Evolutionary conservation across 2,888 invertebrate species (phyloP), one percentile per base, ranked within the genome.

Genomic region (Polydrusus tereticollis): DNA sequence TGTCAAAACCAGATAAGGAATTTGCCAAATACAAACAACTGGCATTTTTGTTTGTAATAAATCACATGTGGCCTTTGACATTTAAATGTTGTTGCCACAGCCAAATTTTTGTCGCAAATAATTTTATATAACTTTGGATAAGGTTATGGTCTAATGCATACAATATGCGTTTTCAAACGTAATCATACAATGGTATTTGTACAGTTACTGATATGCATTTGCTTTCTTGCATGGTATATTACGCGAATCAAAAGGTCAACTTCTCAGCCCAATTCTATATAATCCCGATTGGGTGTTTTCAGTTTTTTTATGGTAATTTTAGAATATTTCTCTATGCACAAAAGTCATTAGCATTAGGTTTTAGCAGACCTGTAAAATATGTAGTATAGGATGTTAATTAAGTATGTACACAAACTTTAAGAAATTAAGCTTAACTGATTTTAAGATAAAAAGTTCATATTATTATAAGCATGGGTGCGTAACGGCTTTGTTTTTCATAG

Each of bases 131-230:
- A 62, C 55, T 69, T 62, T 69, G 69, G 60, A 69, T 69, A 55
- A 69, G 69, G 69, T 69, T 69, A 69, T 69, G 69, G 69, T 69
- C 52, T 52, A 6, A 29, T 50, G 14, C 23, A 50, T 50, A 26
- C 14, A 50, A 50, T 23, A 50, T 50, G 26, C 50, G 59, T 16
- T 59, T 41, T 21, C 12, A 3, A n/a, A 18, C 7, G 7, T 23
- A 41, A 59, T 41, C 59, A 21, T 23, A 43, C 59, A 50, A n/a
- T 50, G 23, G 14, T 50, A 50, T 26, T 26, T 50, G 8, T 23
- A 50, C 26, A 21, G n/a, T 50, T 50, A 14, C 14, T 26, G 50
- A 50, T 50, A 50, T 26, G 43, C 18, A 43, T 18, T 43, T 43
- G 36, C 36, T 6, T 14, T 5, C 50, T 21, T 20, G 8, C 2